Evolutionary conservation across 2,888 invertebrate species (phyloP), one percentile per base, ranked within the genome.

Genomic region (Papilio gigon): DNA sequence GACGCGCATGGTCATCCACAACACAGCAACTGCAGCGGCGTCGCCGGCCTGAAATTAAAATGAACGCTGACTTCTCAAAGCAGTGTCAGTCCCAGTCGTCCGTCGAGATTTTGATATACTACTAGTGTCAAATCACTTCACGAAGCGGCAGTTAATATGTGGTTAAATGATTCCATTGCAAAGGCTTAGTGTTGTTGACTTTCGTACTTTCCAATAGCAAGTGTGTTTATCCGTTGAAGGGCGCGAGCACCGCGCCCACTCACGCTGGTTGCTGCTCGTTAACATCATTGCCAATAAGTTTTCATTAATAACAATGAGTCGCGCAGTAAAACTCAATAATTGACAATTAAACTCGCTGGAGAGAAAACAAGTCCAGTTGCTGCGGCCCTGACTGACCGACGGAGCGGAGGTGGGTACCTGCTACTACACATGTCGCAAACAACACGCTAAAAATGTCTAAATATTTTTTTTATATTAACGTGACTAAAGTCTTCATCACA

Each of bases 251-350:
- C 20, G 6, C n/a, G 20, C 33, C 44, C n/a, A 11, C 20, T 47
- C 33, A 22, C 22, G 27, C 27, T 27, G 50, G 8, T 27, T 22
- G 22, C 22, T 35, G 22, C 58, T 35, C 58, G 58, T 35, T 35
- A 58, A 35, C 14, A 40, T 66, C 12, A 58, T 25, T 63, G 17
- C 22, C 53, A 68, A 27, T 58, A 35, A 44, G 67, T 65, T 76
- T 78, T 77, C 76, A 80, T 80, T 80, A 76, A 77, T 79, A 80
- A 78, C 78, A 77, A 80, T 77, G 78, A 75, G 74, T 67, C 68
- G 17, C 67, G 72, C 70, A 70, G 70, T 73, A 72, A 74, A 72
- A 65, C 67, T 71, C 70, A 67, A 70, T 71, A 74, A 74, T 71
- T 68, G 70, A 68, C 65, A 68, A 63, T 64, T 61, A 68, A 68